Evolutionary conservation across 2,888 invertebrate species (phyloP).

Genomic region (Drosophila testacea): DNA sequence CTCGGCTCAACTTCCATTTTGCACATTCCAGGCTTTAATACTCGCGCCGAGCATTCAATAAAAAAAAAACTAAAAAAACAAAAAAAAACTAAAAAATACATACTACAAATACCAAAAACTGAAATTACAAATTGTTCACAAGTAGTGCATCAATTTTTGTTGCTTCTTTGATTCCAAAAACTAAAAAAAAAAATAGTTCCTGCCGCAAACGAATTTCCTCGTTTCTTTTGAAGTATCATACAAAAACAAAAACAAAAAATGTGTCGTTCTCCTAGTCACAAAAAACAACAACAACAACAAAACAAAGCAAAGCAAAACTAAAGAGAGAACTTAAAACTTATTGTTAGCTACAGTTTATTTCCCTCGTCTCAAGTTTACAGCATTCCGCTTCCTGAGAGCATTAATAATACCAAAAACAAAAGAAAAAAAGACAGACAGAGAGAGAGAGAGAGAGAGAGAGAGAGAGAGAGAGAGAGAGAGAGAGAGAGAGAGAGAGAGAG

Average conservation of each 20-base stretch:
- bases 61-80: not conserved
- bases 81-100: not conserved
- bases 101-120: not conserved
- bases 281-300: constrained; percentile 3
- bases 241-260: not conserved
- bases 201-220: constrained; percentile 28
- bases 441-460: no score
- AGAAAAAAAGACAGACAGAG: no score
- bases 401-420: not conserved
- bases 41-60: constrained; percentile 11
- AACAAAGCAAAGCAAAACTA: constrained; percentile 3
- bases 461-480: no score
- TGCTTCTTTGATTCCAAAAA: not conserved
- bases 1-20: constrained; percentile 13
- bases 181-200: constrained; percentile 26
- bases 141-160: not conserved
- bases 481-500: no score
- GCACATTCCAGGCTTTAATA: constrained; percentile 28
- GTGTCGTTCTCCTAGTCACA: constrained; percentile 34
- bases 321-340: constrained; percentile 7
- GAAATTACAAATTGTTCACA: not conserved
- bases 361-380: not conserved
- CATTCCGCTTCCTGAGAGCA: not conserved
- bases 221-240: not conserved
- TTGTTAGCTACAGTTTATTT: not conserved